These are phyloP conservation scores for Ancistrus triradiatus DNA, from an alignment of 2,113 vertebrate genomes.

Conservation along the genomic window DNA sequence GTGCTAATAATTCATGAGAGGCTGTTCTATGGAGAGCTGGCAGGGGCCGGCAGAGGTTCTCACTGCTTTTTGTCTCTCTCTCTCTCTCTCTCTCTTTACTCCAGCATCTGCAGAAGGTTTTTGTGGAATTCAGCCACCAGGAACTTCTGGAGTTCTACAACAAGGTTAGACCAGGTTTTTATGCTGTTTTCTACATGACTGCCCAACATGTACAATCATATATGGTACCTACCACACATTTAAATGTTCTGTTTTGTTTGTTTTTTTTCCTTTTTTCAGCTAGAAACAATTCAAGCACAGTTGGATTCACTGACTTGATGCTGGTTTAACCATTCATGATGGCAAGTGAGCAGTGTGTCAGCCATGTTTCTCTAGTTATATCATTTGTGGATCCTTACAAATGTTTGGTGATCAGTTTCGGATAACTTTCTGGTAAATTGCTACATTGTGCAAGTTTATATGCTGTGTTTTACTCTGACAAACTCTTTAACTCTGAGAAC, in stretches of 20 bases:
- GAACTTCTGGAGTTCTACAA: slow-evolving; percentile 94
- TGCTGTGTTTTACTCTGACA: no score
- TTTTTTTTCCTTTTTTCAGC: slow-evolving; percentile 60
- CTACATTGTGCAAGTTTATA: no score
- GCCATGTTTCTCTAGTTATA: not conserved
- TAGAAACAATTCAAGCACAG: slow-evolving; percentile 92
- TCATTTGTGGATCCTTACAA: no score
- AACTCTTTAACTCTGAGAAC: no score
- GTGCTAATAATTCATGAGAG: slow-evolving; percentile 59
- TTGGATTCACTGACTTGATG: slow-evolving; percentile 93
- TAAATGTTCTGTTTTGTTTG: slow-evolving; percentile 15
- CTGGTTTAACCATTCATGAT: slow-evolving; percentile 10
- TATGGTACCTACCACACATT: not conserved
- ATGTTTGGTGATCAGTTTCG: no score
- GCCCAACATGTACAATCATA: not conserved
- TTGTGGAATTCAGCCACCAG: slow-evolving; percentile 86
- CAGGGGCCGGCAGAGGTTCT: slow-evolving; percentile 21
- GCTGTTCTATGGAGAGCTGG: slow-evolving; percentile 56
- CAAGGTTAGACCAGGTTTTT: slow-evolving; percentile 74
- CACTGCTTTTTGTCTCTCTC: not conserved
- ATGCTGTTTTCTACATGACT: slow-evolving; percentile 23
- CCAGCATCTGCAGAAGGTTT: slow-evolving; percentile 82
- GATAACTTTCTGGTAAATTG: no score
- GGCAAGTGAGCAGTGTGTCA: not conserved
- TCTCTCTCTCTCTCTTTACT: slow-evolving; percentile 21